Percentiles rank a stretch among this genome's conserved stretches.
phyloP scores from a whole-genome alignment of 2,113 vertebrate genomes.

The Tetrax tetrax region DNA sequence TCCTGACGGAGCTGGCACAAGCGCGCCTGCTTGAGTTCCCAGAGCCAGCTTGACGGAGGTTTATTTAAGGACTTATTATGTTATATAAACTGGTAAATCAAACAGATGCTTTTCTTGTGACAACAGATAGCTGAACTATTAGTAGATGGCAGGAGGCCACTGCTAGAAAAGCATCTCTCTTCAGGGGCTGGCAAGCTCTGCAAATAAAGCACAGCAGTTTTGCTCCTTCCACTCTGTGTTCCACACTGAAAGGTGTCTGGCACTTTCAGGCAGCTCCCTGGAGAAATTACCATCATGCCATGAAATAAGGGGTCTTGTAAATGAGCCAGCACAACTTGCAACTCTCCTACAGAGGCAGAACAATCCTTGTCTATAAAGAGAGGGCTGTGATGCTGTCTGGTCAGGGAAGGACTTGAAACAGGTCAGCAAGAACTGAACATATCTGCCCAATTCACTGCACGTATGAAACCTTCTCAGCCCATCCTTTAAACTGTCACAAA shows the following conservation, averaged over 20 bases:
- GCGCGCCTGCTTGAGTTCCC: not conserved
- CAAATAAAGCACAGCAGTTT: not conserved
- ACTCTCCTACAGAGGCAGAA: not conserved
- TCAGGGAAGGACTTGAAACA: not conserved
- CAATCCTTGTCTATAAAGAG: not conserved
- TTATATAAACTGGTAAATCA: conserved; percentile 66
- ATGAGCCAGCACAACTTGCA: not conserved
- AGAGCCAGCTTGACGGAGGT: conserved; percentile 42
- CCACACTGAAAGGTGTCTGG: not conserved
- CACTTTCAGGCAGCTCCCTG: not conserved
- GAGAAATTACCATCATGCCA: not conserved
- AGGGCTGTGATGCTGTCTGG: not conserved
- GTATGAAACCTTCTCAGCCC: not conserved
- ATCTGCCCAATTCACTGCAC: not conserved
- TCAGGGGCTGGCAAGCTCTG: not conserved
- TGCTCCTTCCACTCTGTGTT: not conserved
- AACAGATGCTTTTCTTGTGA: conserved; percentile 63
- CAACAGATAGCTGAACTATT: conserved; percentile 57
- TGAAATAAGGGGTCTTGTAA: not conserved
- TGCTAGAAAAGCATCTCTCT: not conserved
- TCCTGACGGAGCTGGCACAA: conserved; percentile 24
- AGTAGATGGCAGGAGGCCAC: conserved; percentile 40
- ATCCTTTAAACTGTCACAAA: not conserved
- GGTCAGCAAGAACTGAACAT: not conserved
- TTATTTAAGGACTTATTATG: conserved; percentile 63